Evolutionary conservation across 2,797 vertebrate species (phyloP), one percentile per base, ranked within the genome.

Genomic region (Gallinago stenura): DNA sequence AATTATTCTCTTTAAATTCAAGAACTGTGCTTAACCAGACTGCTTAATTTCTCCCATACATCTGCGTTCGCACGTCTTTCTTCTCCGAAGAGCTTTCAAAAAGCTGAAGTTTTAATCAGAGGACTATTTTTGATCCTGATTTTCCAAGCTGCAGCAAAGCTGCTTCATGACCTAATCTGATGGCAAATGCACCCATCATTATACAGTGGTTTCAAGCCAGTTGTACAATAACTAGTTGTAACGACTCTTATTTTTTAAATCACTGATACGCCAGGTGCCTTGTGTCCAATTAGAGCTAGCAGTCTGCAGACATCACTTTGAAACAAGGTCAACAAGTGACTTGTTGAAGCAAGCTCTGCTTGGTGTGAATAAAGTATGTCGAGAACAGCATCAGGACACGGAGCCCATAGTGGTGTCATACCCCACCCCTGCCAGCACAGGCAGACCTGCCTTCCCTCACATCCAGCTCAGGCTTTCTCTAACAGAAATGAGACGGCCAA

Each of bases 31-130:
- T 56, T 66, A 91, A 37, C 71, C 83, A 93, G 77, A 84, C 83
- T 82, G 61, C 77, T 79, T 93, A 80, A 93, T 85, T 93, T 95
- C 86, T 89, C 72, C 64, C 76, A 70, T 94, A 85, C 76, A 89
- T 92, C 87, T 83, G 71, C 65, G 84, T 92, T 87, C 60, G 41
- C 78, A 89, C 87, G 93, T 90, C 89, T 43, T 91, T 87, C 86
- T 94, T 85, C 73, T 90, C 87, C 64, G 65, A 94, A 91, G 95
- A 92, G 95, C 92, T 91, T 96, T 93, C 82, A 80, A 46, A 51
- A 80, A 94, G 57, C 92, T 81, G 60, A 94, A 95, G 87, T 96
- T 95, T 96, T 95, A 96, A 96, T 93, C 90, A 96, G 65, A 83
- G 84, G 50, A 85, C 96, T 96, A 93, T 93, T 95, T 96, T 92